A percentile compares a stretch with the other conserved stretches of the same genome.
Conservation (phyloP, 1,140 invertebrate genomes). For the Pinna nobilis region DNA sequence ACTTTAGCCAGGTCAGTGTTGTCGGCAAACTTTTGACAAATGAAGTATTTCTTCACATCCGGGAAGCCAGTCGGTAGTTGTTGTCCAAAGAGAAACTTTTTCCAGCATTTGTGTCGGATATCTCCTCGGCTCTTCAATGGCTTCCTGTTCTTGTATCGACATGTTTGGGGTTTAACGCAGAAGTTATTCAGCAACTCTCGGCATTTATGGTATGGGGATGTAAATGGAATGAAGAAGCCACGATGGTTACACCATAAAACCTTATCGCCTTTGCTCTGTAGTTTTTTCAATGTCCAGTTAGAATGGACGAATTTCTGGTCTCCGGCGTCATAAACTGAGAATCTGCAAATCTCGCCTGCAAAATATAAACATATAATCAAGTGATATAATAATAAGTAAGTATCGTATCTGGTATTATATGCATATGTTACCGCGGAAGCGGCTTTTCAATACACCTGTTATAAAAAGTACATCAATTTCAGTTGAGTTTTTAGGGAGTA, state of each 20-base stretch:
- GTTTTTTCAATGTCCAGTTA: slow-evolving; percentile 28
- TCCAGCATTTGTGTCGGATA: slow-evolving; percentile 59
- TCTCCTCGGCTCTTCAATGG: slow-evolving; percentile 51
- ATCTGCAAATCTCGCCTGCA: slow-evolving; percentile 25
- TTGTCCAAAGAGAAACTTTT: slow-evolving; percentile 51
- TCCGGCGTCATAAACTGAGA: slow-evolving; percentile 32
- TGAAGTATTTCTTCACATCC: slow-evolving; percentile 47
- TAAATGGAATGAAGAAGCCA: slow-evolving; percentile 35
- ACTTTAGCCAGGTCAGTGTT: slow-evolving; percentile 43
- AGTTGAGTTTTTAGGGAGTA: neutral
- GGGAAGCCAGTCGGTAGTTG: slow-evolving; percentile 53
- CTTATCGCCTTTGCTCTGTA: slow-evolving; percentile 31
- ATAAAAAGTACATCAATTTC: neutral
- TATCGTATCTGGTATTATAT: neutral
- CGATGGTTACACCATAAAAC: slow-evolving; percentile 32
- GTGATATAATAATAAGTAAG: neutral
- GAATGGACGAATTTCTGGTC: slow-evolving; percentile 32
- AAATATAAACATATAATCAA: neutral
- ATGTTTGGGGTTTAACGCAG: slow-evolving; percentile 30
- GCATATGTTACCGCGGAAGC: neutral
- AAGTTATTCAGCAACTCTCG: slow-evolving; percentile 18
- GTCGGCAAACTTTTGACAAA: slow-evolving; percentile 58
- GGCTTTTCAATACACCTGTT: neutral
- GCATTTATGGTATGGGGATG: slow-evolving; percentile 20
- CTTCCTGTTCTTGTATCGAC: slow-evolving; percentile 15